Evolutionary conservation across 2,113 vertebrate species (phyloP), one percentile per base, ranked within the genome.

Genomic region (Erpornis zantholeuca): DNA sequence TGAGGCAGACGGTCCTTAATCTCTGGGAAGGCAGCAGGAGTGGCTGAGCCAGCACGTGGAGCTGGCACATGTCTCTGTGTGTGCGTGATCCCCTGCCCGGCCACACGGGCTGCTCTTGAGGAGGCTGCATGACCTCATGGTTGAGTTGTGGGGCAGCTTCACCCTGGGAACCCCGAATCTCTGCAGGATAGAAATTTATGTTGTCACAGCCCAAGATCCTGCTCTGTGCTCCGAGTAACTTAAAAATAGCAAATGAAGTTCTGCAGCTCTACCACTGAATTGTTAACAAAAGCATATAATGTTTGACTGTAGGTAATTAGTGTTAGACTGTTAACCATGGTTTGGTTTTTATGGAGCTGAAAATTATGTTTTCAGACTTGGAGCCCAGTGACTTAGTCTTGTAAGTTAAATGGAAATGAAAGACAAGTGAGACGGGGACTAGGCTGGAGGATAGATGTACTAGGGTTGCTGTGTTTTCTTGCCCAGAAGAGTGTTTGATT

Each of bases 41-140:
- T 16, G 16, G 42, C 42, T 1, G 56, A 21, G 72, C n/a, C 4
- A 23, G 29, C 71, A 36, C 72, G 17, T 12, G 61, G 71, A 35
- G 53, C 72, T 10, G 45, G 33, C 81, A 83, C 45, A 1, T 69
- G 80, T 47, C 15, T 0, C 11, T 0, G 20, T 2, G 3, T 0
- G 1, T 91, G 80, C n/a, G n/a, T n/a, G n/a, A n/a, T n/a, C n/a
- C n/a, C 52, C 75, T 82, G 42, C 65, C 53, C 14, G 3, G 59
- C 28, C 68, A 14, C 10, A 36, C 36, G 40, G 66, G 53, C 64
- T 54, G 65, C 2, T 29, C 15, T 3, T 53, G 56, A 24, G 86
- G 64, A 49, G 53, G 15, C 29, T 53, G n/a, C 0, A 0, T 8
- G 31, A 19, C 38, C 1, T 7, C 7, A 12, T 38, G 42, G 3